These are phyloP conservation scores for Drosophila pseudoobscura DNA, from an alignment of 1,140 invertebrate species.

Conservation along the genomic window DNA sequence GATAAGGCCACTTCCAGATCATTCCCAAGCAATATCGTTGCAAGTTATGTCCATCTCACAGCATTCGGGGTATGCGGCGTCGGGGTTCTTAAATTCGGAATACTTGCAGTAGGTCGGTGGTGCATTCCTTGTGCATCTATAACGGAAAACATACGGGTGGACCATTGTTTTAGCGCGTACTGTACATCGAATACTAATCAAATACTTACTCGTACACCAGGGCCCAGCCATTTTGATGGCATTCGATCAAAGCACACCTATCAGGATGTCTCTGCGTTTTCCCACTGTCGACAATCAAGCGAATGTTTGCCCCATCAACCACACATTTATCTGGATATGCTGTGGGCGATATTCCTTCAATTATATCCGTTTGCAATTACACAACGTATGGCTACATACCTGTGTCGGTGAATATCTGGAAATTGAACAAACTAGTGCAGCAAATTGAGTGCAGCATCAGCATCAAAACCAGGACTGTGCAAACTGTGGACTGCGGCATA, in stretches of 20 bases:
- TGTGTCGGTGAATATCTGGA: constrained; percentile 16
- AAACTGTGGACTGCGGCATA: constrained; percentile 34
- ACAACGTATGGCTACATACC: constrained; percentile 12
- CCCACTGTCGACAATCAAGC: constrained; percentile 12
- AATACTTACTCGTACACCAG: constrained; percentile 42
- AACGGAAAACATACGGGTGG: background rate
- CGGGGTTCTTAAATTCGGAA: constrained; percentile 5
- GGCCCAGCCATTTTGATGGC: constrained; percentile 53
- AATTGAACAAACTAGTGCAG: constrained; percentile 19
- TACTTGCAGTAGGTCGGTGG: constrained; percentile 29
- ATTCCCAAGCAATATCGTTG: constrained; percentile 16
- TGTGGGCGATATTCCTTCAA: constrained; percentile 11
- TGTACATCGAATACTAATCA: background rate
- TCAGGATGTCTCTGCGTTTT: constrained; percentile 25
- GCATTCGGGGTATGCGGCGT: constrained; percentile 33
- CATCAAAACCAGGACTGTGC: constrained; percentile 18
- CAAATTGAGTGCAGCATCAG: constrained; percentile 5
- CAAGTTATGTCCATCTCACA: constrained; percentile 34
- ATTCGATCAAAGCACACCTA: constrained; percentile 41
- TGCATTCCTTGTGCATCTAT: constrained; percentile 7
- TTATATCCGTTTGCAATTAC: background rate
- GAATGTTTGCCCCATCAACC: constrained; percentile 4
- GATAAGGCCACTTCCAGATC: background rate
- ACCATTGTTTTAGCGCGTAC: background rate
- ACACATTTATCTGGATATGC: constrained; percentile 39